Evolutionary conservation across 2,888 invertebrate genomes (phyloP), one percentile per base, ranked within the genome.

Genomic region (Lithophane socia): DNA sequence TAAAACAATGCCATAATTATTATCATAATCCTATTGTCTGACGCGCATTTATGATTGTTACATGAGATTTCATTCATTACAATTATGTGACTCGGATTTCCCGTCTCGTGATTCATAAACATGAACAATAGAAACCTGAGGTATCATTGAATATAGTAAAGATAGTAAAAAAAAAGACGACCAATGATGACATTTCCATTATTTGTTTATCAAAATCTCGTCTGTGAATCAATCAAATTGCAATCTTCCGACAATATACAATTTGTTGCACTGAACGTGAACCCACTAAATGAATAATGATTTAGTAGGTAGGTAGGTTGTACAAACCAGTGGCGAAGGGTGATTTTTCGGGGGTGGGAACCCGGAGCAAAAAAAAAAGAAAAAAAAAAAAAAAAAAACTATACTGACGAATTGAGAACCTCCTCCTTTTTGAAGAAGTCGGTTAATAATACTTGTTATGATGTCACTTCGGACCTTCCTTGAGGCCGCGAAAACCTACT

Each of bases 131-230:
- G 29, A 42, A 65, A 60, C 9, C 8, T 2, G 21, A 52, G 13
- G 1, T 60, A 60, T 21, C 13, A 42, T 13, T 24, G 37, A 56
- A 73, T 12, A 29, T 8, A 52, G 12, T n/a, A 16, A n/a, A 56
- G n/a, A 64, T 71, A n/a, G 7, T n/a, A 18, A 63, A 71, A 37
- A 37, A 29, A 49, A 47, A 1, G 60, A 49, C 10, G 18, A 56
- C 2, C 18, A 63, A 58, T 64, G 47, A 64, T 77, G 63, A 70
- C 7, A 69, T 2, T 49, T n/a, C 8, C 7, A 61, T 54, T 5
- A 3, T 63, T 63, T 77, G 42, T 70, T 56, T 49, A 70, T 56
- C 54, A 37, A 49, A 18, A 63, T 61, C 44, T 42, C 37, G 70
- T 13, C 18, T 21, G 3, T 18, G 7, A 9, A 24, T 68, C 9